A percentile compares a stretch with the other conserved stretches of the same genome.
phyloP scores from a whole-genome alignment of 1,140 invertebrate genomes.

The Zaprionus nigranus region DNA sequence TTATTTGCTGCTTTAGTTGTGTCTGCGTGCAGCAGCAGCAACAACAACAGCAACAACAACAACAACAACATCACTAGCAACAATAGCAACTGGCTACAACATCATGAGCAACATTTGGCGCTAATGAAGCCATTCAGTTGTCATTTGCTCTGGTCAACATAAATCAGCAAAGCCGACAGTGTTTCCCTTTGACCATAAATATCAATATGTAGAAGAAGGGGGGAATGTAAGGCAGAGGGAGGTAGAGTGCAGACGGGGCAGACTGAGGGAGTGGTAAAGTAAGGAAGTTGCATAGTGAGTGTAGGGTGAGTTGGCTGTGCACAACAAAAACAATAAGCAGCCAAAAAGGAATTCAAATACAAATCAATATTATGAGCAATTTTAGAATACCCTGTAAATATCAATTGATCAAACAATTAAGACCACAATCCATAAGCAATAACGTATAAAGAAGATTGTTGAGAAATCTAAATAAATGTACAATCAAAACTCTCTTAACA shows the following conservation, averaged over 20 bases:
- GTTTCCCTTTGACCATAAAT: slow-evolving; percentile 61
- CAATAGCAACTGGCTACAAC: slow-evolving; percentile 15
- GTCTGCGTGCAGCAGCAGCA: slow-evolving; percentile 20
- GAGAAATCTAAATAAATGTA: too few relatives aligned
- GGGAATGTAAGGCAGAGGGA: neutral
- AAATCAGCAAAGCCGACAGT: slow-evolving; percentile 57
- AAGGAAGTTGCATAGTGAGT: neutral
- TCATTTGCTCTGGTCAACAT: slow-evolving; percentile 66
- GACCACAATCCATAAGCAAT: too few relatives aligned
- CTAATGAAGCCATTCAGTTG: slow-evolving; percentile 81
- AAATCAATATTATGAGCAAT: too few relatives aligned
- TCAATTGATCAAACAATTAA: too few relatives aligned
- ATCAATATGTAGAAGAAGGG: slow-evolving; percentile 31
- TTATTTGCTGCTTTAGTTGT: slow-evolving; percentile 12
- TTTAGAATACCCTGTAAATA: too few relatives aligned
- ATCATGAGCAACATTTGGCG: slow-evolving; percentile 29
- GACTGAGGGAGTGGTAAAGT: too few relatives aligned
- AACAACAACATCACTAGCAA: slow-evolving; percentile 10
- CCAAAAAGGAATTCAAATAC: neutral
- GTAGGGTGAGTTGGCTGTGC: neutral
- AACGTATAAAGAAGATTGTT: too few relatives aligned
- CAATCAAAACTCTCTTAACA: too few relatives aligned
- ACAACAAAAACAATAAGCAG: neutral
- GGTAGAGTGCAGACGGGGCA: too few relatives aligned
- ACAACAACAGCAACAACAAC: slow-evolving; percentile 4